These are phyloP conservation scores for Catharus ustulatus DNA, from an alignment of 2,797 vertebrate species.

Conservation along the genomic window DNA sequence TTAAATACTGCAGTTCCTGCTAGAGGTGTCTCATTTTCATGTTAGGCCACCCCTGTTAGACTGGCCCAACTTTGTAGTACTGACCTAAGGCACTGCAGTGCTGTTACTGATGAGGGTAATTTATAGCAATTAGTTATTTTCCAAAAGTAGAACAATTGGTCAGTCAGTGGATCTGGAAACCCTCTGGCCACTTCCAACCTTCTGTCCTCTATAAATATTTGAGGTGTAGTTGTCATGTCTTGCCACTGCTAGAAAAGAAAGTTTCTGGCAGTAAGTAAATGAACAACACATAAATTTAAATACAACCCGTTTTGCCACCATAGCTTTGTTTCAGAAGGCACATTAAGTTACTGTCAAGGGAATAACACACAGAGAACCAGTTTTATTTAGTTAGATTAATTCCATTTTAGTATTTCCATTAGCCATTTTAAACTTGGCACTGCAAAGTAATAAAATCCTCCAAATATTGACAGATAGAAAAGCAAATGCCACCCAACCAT, in stretches of 20 bases:
- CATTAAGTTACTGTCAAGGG: conserved; percentile 61
- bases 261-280: conserved; percentile 1
- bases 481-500: conserved; percentile 72
- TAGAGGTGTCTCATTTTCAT: not conserved
- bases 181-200: not conserved
- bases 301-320: not conserved
- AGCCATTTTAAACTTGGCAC: conserved; percentile 75
- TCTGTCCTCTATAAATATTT: not conserved
- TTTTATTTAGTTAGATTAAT: conserved; percentile 78
- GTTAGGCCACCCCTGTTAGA: not conserved
- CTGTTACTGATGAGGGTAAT: not conserved
- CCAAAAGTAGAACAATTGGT: not conserved
- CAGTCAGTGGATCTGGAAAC: not conserved
- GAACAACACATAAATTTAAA: not conserved
- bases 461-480: conserved; percentile 80
- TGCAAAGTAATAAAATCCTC: conserved; percentile 74
- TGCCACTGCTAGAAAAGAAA: not conserved
- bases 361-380: conserved; percentile 17
- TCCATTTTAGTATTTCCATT: conserved; percentile 81
- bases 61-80: not conserved
- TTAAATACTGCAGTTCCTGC: not conserved
- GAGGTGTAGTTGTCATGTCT: not conserved
- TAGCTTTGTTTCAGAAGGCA: conserved; percentile 56
- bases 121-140: no score
- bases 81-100: not conserved